Conservation (phyloP, 1,140 invertebrate species). For the Sinella curviseta region DNA sequence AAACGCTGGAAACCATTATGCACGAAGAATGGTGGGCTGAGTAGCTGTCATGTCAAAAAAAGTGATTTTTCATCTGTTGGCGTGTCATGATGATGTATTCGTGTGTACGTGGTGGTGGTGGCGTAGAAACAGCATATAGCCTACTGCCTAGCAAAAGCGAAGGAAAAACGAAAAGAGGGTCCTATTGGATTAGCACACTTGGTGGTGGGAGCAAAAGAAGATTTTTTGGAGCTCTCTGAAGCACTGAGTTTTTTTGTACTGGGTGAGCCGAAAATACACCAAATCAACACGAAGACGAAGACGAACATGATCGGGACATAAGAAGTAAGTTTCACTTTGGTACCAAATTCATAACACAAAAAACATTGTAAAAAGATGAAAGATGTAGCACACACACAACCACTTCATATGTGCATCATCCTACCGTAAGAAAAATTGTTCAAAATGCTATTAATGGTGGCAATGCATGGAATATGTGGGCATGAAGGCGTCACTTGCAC, state of each 20-base stretch:
- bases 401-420: background rate
- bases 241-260: no score
- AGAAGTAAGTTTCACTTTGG: background rate
- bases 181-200: no score
- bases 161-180: background rate
- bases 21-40: constrained; percentile 37
- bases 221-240: background rate
- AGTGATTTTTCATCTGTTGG: constrained; percentile 45
- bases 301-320: background rate
- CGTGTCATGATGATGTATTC: constrained; percentile 38
- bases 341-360: no score
- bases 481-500: background rate
- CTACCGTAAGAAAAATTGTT: background rate
- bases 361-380: background rate
- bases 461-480: background rate
- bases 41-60: constrained; percentile 45
- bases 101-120: constrained; percentile 23
- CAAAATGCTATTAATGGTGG: background rate
- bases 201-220: background rate
- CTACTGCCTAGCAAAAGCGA: background rate
- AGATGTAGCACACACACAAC: background rate
- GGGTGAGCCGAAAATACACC: no score
- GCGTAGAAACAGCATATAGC: background rate
- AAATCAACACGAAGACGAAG: constrained; percentile 10
- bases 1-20: constrained; percentile 23